phyloP scores from a whole-genome alignment of 2,888 invertebrate genomes.

The Carcina quercana region DNA sequence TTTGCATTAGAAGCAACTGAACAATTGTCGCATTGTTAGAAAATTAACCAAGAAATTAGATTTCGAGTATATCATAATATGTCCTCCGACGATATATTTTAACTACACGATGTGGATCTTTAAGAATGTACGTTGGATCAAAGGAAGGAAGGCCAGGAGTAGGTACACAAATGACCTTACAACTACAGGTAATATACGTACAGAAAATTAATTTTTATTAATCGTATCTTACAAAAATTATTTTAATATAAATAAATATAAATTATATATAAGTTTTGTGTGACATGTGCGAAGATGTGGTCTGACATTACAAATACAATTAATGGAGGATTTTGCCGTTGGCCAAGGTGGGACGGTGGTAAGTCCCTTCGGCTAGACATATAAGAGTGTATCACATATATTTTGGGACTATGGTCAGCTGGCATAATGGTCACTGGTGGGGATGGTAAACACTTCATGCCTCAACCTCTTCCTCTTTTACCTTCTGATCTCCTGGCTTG shows the following conservation, averaged over 20 bases:
- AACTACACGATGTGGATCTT: too few species aligned
- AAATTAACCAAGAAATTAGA: too few species aligned
- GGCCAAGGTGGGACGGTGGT: slow-evolving; percentile 20
- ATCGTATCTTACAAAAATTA: slow-evolving; percentile 60
- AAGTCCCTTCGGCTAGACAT: slow-evolving; percentile 9
- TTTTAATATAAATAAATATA: slow-evolving; percentile 62
- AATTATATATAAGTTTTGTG: slow-evolving; percentile 24
- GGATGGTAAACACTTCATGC: slow-evolving; percentile 78
- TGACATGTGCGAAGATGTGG: slow-evolving; percentile 47
- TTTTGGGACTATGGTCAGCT: slow-evolving; percentile 45
- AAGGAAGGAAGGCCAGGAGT: too few species aligned
- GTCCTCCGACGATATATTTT: too few species aligned
- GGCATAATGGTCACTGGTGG: slow-evolving; percentile 55
- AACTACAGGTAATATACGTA: slow-evolving; percentile 47
- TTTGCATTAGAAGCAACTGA: too few species aligned
- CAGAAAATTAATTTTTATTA: slow-evolving; percentile 69
- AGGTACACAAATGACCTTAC: slow-evolving; percentile 38
- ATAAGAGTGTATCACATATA: slow-evolving; percentile 44
- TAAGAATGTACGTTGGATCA: slow-evolving; percentile 3
- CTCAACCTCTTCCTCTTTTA: slow-evolving; percentile 87
- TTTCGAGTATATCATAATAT: too few species aligned
- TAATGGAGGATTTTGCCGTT: slow-evolving; percentile 19
- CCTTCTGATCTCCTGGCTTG: slow-evolving; percentile 92
- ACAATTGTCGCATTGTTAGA: too few species aligned
- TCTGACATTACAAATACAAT: slow-evolving; percentile 39